phyloP scores from a whole-genome alignment of 1,140 invertebrate species.

The Ylistrum balloti region DNA sequence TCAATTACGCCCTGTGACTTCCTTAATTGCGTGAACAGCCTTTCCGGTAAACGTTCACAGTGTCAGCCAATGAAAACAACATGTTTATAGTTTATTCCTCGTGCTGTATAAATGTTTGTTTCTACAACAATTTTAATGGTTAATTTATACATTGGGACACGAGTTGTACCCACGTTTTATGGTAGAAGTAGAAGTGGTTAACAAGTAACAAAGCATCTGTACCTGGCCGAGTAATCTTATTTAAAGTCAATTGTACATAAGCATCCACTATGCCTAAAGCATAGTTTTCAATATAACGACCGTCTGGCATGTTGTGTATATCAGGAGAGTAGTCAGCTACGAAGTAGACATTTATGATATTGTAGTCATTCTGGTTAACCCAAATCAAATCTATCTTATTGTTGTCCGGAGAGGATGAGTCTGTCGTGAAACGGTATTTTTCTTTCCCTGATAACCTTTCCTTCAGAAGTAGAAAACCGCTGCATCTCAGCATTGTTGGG shows the following conservation, averaged over 20 bases:
- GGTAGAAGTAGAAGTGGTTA: too few species aligned
- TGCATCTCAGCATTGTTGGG: background rate
- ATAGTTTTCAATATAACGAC: background rate
- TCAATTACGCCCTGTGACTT: too few species aligned
- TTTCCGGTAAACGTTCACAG: too few species aligned
- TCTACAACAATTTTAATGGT: too few species aligned
- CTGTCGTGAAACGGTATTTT: background rate
- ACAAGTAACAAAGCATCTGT: background rate
- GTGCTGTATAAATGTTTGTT: too few species aligned
- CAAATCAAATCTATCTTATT: background rate
- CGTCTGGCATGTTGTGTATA: background rate
- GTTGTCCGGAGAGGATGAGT: background rate
- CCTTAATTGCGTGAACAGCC: too few species aligned
- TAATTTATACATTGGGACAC: too few species aligned
- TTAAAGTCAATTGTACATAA: background rate
- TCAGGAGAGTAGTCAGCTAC: background rate
- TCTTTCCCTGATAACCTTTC: background rate
- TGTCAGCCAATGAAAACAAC: too few species aligned
- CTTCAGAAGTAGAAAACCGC: background rate
- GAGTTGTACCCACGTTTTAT: too few species aligned
- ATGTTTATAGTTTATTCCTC: too few species aligned
- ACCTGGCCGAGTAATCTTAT: background rate
- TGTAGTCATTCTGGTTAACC: slow-evolving; percentile 20
- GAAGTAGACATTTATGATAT: background rate
- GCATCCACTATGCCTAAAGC: background rate